A percentile compares a stretch with the other conserved stretches of the same genome.
These are phyloP conservation scores for Stichodactyla helianthus DNA, from an alignment of 64 coral and sea anemone genomes.

Conservation along the genomic window DNA sequence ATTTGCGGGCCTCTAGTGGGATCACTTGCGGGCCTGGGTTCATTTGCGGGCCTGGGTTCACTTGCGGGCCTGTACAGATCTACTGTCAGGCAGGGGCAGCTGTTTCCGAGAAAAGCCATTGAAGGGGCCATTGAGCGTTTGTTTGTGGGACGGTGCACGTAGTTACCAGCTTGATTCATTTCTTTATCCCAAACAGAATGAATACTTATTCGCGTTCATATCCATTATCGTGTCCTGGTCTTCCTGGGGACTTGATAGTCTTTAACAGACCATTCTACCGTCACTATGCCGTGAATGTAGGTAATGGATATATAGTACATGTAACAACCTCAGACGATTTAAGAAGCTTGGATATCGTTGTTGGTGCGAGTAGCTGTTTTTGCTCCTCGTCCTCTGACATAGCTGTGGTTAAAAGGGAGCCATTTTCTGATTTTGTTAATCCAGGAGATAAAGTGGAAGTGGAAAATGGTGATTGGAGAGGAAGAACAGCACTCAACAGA, in stretches of 20 bases:
- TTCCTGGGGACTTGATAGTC: neutral
- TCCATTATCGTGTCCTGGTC: neutral
- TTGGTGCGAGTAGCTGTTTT: neutral
- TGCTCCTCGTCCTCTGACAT: neutral
- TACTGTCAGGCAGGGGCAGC: neutral
- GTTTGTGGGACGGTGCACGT: no score
- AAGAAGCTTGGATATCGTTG: neutral
- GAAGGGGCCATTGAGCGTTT: neutral
- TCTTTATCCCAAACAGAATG: neutral
- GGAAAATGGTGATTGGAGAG: neutral
- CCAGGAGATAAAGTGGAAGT: neutral
- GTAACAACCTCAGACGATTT: neutral
- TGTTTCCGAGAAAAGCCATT: neutral
- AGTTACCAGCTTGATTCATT: no score
- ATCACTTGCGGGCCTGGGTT: no score
- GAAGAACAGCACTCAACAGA: neutral
- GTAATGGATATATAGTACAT: neutral
- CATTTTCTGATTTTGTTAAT: neutral
- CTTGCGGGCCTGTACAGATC: no score
- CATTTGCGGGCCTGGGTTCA: no score
- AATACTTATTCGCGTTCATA: neutral
- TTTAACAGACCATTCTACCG: neutral
- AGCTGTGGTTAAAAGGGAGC: neutral
- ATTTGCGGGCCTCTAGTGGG: no score
- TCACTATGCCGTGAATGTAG: constrained; percentile 13